Evolutionary conservation across 2,888 invertebrate species (phyloP).

Genomic region (Artemia sinica): DNA sequence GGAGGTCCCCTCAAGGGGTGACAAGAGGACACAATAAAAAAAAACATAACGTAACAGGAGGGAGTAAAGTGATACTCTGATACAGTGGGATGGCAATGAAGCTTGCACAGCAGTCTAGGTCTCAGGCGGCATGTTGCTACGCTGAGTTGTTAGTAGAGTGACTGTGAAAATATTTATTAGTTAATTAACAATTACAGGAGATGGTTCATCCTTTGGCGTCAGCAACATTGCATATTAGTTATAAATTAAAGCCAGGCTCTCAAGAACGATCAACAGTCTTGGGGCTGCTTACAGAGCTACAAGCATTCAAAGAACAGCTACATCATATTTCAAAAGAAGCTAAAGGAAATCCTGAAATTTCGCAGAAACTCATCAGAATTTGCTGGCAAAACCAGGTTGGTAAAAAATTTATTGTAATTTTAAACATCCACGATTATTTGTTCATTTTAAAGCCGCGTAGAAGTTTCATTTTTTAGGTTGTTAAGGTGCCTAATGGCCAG

Average conservation of each 20-base stretch:
- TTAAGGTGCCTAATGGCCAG: too few species aligned
- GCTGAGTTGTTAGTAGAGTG: neutral
- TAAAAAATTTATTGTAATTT: too few species aligned
- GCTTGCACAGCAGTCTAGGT: neutral
- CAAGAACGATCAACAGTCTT: neutral
- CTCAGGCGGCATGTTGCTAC: neutral
- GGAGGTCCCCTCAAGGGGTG: too few species aligned
- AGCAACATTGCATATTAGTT: neutral
- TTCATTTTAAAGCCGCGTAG: too few species aligned
- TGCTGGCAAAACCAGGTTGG: too few species aligned
- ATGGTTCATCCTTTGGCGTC: neutral
- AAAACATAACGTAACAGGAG: too few species aligned
- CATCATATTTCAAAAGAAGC: neutral
- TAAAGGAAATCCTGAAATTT: neutral
- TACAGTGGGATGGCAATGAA: too few species aligned
- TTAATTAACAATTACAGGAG: neutral
- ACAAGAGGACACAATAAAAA: too few species aligned
- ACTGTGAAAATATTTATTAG: neutral
- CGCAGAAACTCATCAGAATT: too few species aligned
- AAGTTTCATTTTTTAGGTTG: too few species aligned
- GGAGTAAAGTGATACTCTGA: too few species aligned
- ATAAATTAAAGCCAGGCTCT: neutral
- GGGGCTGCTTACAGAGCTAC: conserved; percentile 1
- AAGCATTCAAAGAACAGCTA: neutral
- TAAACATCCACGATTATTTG: too few species aligned